Evolutionary conservation across 2,113 vertebrate genomes (phyloP).

Genomic region (Capra hircus): DNA sequence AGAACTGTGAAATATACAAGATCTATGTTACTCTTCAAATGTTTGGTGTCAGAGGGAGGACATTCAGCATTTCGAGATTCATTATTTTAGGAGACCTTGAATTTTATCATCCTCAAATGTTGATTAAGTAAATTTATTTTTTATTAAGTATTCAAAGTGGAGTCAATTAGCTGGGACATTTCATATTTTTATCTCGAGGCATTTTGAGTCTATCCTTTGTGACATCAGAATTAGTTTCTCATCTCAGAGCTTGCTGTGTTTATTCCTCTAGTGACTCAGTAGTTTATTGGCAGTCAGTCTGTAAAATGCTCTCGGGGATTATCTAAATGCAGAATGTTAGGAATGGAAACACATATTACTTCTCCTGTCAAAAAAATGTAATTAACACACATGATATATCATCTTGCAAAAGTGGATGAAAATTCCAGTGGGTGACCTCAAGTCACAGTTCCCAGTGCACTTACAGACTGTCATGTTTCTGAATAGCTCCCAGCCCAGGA

Average conservation of each 20-base stretch:
- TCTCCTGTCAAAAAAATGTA: constrained; percentile 39
- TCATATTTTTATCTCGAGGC: neutral
- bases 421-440: neutral
- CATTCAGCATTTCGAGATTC: neutral
- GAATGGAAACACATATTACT: constrained; percentile 11
- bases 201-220: constrained; percentile 1
- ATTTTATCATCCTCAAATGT: neutral
- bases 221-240: constrained; percentile 34
- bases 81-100: neutral
- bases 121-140: neutral
- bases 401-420: constrained; percentile 1
- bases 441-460: neutral
- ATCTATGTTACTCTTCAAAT: neutral
- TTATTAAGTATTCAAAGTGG: neutral
- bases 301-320: constrained; percentile 44
- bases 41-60: neutral
- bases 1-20: neutral
- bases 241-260: constrained; percentile 16
- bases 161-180: neutral
- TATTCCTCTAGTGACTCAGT: constrained; percentile 42
- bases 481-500: neutral
- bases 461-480: neutral
- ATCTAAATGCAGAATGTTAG: constrained; percentile 46
- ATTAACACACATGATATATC: constrained; percentile 22
- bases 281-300: constrained; percentile 48